Percentiles rank a stretch among this genome's conserved stretches.
These are phyloP conservation scores for Frankliniella fusca DNA, from an alignment of 2,888 invertebrate genomes.

Conservation along the genomic window DNA sequence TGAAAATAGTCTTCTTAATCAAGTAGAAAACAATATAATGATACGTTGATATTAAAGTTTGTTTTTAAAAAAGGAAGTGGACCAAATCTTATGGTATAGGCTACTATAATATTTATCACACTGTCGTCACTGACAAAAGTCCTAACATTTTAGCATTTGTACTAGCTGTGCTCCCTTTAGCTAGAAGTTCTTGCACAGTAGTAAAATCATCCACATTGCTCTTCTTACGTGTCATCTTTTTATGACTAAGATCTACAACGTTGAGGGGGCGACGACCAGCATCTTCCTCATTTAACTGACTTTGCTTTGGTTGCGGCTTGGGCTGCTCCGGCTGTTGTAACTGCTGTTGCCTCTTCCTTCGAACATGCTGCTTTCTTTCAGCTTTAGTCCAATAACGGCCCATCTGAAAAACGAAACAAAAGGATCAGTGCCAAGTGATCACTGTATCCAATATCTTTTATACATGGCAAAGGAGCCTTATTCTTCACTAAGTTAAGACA, in stretches of 20 bases:
- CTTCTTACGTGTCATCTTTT: constrained; percentile 50
- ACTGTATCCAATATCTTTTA: too few relatives aligned
- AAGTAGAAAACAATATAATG: background rate
- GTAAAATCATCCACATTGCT: constrained; percentile 52
- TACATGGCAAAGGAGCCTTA: too few relatives aligned
- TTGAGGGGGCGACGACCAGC: constrained; percentile 40
- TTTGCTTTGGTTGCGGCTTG: constrained; percentile 43
- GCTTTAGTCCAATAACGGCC: constrained; percentile 74
- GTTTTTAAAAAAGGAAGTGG: background rate
- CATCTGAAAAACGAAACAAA: constrained; percentile 44
- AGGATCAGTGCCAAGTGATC: too few relatives aligned
- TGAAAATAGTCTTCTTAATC: background rate
- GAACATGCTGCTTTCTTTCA: constrained; percentile 68
- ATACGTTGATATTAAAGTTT: background rate
- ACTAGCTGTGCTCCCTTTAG: constrained; percentile 52
- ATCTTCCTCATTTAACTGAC: constrained; percentile 42
- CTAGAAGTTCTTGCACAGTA: constrained; percentile 57
- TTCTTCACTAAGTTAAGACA: too few relatives aligned
- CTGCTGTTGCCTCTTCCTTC: constrained; percentile 55
- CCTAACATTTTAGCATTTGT: constrained; percentile 53
- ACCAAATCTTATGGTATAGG: constrained; percentile 30
- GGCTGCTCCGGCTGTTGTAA: constrained; percentile 41
- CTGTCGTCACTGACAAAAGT: constrained; percentile 55
- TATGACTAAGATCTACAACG: constrained; percentile 47
- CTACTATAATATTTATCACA: constrained; percentile 44